Evolutionary conservation across 2,113 vertebrate genomes (phyloP).

Genomic region (Psittacula cyanocephala): DNA sequence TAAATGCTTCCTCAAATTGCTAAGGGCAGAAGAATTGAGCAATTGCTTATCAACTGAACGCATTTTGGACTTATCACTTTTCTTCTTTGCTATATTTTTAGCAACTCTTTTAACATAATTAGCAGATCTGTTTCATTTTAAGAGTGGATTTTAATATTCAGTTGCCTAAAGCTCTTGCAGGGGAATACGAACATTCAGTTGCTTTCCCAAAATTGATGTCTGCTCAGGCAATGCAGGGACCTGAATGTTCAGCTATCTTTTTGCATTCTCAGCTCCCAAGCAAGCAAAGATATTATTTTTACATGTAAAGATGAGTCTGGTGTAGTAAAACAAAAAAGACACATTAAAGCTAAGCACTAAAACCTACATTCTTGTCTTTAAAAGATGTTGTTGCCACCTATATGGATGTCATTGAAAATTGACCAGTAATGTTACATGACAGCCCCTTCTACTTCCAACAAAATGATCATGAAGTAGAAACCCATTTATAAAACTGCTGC

Average conservation of each 20-base stretch:
- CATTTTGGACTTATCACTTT: neutral
- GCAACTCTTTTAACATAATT: constrained; percentile 24
- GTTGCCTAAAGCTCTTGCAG: constrained; percentile 26
- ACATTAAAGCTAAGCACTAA: neutral
- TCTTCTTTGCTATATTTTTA: neutral
- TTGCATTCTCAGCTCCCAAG: neutral
- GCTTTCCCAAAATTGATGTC: neutral
- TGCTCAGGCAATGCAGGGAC: neutral
- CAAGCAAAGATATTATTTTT: neutral
- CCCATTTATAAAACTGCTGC: neutral
- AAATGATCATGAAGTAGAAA: neutral
- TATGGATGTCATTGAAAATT: neutral
- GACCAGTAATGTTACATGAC: neutral
- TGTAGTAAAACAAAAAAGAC: neutral
- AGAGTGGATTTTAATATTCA: constrained; percentile 16
- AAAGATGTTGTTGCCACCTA: neutral
- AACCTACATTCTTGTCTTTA: neutral
- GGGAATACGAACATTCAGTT: neutral
- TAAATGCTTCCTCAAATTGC: constrained; percentile 16
- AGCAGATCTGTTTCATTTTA: constrained; percentile 15
- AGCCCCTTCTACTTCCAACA: neutral
- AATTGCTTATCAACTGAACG: neutral
- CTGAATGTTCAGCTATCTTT: neutral
- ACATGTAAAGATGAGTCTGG: neutral
- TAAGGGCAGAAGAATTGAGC: constrained; percentile 1